phyloP scores from a whole-genome alignment of 2,888 invertebrate species.

The Cryptophagus acutangulus region DNA sequence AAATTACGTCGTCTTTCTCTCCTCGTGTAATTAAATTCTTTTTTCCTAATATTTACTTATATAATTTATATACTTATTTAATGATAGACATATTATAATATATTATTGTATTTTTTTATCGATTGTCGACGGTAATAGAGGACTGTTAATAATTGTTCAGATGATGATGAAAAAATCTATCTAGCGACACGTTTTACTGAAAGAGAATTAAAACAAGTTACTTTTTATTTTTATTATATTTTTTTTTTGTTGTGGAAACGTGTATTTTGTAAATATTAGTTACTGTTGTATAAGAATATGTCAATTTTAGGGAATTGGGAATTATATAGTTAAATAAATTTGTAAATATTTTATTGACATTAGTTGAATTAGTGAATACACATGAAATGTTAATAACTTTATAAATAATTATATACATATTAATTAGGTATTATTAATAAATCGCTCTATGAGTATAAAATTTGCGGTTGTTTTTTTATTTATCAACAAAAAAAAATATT shows the following conservation, averaged over 20 bases:
- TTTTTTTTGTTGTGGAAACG: neutral
- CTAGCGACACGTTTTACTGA: too few species aligned
- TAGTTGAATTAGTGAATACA: conserved; percentile 49
- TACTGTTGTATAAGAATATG: conserved; percentile 62
- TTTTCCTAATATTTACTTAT: too few species aligned
- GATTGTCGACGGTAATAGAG: conserved; percentile 41
- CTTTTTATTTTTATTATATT: conserved; percentile 2
- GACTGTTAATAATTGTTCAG: conserved; percentile 45
- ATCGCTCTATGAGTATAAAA: conserved; percentile 40
- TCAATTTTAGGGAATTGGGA: conserved; percentile 69
- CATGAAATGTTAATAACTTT: conserved; percentile 51
- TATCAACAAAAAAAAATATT: conserved; percentile 4
- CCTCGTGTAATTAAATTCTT: too few species aligned
- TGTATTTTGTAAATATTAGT: conserved; percentile 36
- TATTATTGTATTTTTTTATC: conserved; percentile 39
- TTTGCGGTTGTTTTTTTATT: conserved; percentile 9
- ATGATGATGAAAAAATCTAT: too few species aligned
- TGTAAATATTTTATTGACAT: conserved; percentile 58
- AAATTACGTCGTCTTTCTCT: too few species aligned
- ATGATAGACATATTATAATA: too few species aligned
- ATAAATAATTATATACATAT: conserved; percentile 51
- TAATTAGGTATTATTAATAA: conserved; percentile 50
- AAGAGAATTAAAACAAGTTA: conserved; percentile 1
- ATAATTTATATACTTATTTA: conserved; percentile 40
- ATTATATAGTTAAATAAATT: conserved; percentile 49